Conservation (phyloP, 2,113 vertebrate genomes). For the Aegithalos caudatus region DNA sequence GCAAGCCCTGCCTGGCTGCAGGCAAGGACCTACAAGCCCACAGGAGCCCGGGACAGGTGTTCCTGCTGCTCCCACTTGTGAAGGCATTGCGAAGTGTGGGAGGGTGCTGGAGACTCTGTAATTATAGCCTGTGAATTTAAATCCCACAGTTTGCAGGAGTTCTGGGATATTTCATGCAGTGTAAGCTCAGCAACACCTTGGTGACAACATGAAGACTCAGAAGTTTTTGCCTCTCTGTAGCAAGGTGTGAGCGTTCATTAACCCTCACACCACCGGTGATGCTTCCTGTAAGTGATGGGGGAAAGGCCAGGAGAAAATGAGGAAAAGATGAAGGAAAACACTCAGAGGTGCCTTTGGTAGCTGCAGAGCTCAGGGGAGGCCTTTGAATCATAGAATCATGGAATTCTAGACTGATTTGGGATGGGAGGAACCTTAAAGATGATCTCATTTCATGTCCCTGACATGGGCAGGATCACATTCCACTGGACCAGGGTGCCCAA, state of each 20-base stretch:
- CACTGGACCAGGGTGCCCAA: not conserved
- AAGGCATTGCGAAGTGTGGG: slow-evolving; percentile 14
- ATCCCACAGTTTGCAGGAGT: slow-evolving; percentile 39
- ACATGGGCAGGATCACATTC: not conserved
- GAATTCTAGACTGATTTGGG: not conserved
- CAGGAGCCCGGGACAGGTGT: not conserved
- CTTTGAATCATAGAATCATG: not conserved
- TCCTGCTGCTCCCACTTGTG: not conserved
- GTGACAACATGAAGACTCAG: slow-evolving; percentile 15
- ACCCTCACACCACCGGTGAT: not conserved
- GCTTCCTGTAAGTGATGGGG: not conserved
- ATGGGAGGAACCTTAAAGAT: not conserved
- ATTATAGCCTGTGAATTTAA: slow-evolving; percentile 15
- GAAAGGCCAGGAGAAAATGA: not conserved
- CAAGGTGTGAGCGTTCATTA: slow-evolving; percentile 2
- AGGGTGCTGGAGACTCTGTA: not conserved
- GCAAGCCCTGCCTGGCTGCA: not conserved
- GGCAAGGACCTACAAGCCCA: not conserved
- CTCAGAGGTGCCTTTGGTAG: not conserved
- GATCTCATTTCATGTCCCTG: fast-evolving
- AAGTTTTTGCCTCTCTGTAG: not conserved
- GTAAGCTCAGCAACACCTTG: slow-evolving; percentile 33
- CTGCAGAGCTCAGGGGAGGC: not conserved
- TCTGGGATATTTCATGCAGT: slow-evolving; percentile 9
- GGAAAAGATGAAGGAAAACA: not conserved